Conservation (phyloP, 2,888 invertebrate genomes). For the Philaethria dido region DNA sequence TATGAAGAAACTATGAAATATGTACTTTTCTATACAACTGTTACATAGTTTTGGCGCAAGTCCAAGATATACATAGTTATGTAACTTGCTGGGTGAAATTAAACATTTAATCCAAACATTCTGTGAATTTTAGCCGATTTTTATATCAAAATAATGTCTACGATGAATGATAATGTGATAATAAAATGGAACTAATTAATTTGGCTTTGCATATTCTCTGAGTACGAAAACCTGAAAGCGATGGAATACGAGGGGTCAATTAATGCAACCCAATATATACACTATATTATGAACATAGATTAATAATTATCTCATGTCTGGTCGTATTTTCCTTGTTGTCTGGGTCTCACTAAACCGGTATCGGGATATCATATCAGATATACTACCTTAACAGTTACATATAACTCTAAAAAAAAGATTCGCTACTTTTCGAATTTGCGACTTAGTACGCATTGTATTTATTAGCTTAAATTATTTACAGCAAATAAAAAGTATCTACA, state of each 20-base stretch:
- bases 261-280: conserved; percentile 32
- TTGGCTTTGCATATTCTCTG: conserved; percentile 15
- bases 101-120: conserved; percentile 17
- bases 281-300: conserved; percentile 36
- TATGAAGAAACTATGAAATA: conserved; percentile 28
- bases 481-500: too few species aligned
- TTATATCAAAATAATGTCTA: conserved; percentile 9
- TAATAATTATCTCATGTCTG: conserved; percentile 35
- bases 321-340: conserved; percentile 41
- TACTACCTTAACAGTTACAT: background rate
- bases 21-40: conserved; percentile 32
- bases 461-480: too few species aligned
- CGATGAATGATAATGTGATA: background rate
- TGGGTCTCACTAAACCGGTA: conserved; percentile 35
- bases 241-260: conserved; percentile 46
- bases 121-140: conserved; percentile 7
- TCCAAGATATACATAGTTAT: conserved; percentile 31
- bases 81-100: conserved; percentile 32
- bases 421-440: too few species aligned
- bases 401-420: too few species aligned
- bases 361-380: conserved; percentile 16
- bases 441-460: too few species aligned
- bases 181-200: conserved; percentile 2
- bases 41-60: conserved; percentile 34
- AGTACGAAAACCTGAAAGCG: conserved; percentile 41